A percentile compares a stretch with the other conserved stretches of the same genome.
phyloP scores from a whole-genome alignment of 2,113 vertebrate genomes.

The Meles meles region DNA sequence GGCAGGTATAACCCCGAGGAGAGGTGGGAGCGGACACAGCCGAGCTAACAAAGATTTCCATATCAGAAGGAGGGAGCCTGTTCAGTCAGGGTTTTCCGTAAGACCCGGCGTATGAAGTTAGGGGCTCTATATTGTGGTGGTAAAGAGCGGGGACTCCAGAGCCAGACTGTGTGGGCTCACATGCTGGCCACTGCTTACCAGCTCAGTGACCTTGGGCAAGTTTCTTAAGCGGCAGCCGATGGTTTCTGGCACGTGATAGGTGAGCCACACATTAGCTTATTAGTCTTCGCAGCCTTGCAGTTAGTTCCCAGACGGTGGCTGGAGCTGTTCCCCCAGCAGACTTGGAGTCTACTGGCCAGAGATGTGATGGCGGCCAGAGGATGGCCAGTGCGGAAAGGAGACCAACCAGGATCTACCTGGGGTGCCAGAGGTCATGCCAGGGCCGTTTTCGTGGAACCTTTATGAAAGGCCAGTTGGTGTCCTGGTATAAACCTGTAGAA shows the following conservation, averaged over 20 bases:
- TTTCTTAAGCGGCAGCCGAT: not conserved
- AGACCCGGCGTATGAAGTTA: accelerated
- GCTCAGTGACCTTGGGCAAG: not conserved
- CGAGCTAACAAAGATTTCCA: not conserved
- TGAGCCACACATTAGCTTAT: not conserved
- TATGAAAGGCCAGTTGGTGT: not conserved
- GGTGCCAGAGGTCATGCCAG: not conserved
- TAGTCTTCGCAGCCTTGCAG: not conserved
- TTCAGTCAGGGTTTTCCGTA: not conserved
- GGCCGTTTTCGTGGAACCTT: not conserved
- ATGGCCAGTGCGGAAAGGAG: not conserved
- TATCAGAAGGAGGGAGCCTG: not conserved
- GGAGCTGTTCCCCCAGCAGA: not conserved
- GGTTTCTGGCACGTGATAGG: not conserved
- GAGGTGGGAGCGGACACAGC: no score
- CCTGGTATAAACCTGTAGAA: not conserved
- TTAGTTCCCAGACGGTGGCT: not conserved
- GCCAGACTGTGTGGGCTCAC: not conserved
- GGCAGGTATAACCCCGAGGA: not conserved
- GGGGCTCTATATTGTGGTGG: accelerated
- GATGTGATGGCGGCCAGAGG: not conserved
- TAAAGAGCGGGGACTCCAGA: not conserved
- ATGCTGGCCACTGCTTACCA: not conserved
- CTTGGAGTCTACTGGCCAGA: not conserved
- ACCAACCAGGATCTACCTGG: not conserved